Evolutionary conservation across 2,797 vertebrate species (phyloP).

Genomic region (Scomberomorus guttatus): DNA sequence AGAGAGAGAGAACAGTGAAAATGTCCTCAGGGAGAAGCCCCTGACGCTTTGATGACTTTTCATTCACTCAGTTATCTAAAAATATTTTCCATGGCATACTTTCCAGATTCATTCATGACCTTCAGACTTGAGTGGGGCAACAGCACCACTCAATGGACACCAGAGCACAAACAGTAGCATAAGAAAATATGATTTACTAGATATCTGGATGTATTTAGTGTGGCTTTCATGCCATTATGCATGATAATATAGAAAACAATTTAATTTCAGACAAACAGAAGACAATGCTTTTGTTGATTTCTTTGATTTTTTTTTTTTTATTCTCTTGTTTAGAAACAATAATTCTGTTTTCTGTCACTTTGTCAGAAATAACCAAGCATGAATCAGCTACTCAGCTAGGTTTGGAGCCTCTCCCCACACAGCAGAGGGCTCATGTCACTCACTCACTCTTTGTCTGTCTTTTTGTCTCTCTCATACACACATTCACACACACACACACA

Average conservation of each 20-base stretch:
- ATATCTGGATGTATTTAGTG: neutral
- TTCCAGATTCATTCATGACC: conserved; percentile 59
- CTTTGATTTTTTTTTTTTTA: conserved; percentile 64
- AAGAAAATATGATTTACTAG: neutral
- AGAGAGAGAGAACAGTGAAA: conserved; percentile 19
- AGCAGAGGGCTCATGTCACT: conserved; percentile 61
- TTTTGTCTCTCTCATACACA: conserved; percentile 23
- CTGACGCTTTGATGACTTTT: conserved; percentile 45
- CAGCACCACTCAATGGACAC: conserved; percentile 72
- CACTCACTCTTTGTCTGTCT: conserved; percentile 44
- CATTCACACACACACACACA: conserved; percentile 13
- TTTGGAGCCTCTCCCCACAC: conserved; percentile 64
- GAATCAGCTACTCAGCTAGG: conserved; percentile 60
- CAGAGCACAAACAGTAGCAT: conserved; percentile 17
- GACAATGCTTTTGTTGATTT: conserved; percentile 32
- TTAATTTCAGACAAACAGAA: conserved; percentile 6
- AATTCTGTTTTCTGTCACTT: conserved; percentile 58
- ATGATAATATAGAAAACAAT: neutral
- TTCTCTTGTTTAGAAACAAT: conserved; percentile 70
- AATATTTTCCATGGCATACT: conserved; percentile 51
- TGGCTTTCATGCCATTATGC: neutral
- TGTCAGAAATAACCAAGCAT: conserved; percentile 66
- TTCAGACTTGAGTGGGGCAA: conserved; percentile 56
- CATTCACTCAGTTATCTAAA: conserved; percentile 59
- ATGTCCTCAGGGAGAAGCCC: conserved; percentile 37